A percentile compares a stretch with the other conserved stretches of the same genome.
Evolutionary conservation across 1,140 invertebrate species (phyloP).

Genomic region (Aphaenogaster rudis): DNA sequence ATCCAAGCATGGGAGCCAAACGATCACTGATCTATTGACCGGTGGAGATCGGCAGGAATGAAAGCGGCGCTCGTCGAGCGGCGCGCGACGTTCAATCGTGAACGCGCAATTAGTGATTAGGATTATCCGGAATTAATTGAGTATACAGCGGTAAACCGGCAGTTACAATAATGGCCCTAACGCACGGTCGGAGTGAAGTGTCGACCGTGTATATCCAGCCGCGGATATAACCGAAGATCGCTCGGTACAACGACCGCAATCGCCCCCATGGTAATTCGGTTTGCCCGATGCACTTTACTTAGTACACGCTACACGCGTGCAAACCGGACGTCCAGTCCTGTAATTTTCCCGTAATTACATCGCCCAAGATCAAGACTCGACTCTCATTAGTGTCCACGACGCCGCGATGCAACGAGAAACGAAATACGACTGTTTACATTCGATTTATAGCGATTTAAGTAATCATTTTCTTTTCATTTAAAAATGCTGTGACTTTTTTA

Average conservation of each 20-base stretch:
- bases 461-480: neutral
- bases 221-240: slow-evolving; percentile 78
- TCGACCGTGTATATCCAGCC: slow-evolving; percentile 71
- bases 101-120: slow-evolving; percentile 84
- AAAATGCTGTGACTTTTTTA: neutral
- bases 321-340: neutral
- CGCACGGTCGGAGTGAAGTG: slow-evolving; percentile 57
- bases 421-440: neutral
- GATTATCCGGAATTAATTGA: slow-evolving; percentile 86
- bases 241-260: slow-evolving; percentile 75
- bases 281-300: slow-evolving; percentile 76
- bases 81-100: slow-evolving; percentile 69
- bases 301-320: slow-evolving; percentile 22
- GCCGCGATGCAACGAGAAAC: neutral
- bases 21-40: slow-evolving; percentile 11
- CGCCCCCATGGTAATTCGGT: slow-evolving; percentile 81
- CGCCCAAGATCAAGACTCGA: slow-evolving; percentile 67
- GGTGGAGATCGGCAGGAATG: neutral
- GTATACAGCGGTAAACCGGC: slow-evolving; percentile 66
- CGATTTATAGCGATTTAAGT: neutral
- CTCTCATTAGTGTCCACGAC: slow-evolving; percentile 59
- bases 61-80: neutral
- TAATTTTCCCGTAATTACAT: slow-evolving; percentile 76
- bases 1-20: neutral
- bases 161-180: slow-evolving; percentile 80